Base-by-base conservation (phyloP, 2,888 invertebrate species). In the Yponomeuta plumbellus region DNA sequence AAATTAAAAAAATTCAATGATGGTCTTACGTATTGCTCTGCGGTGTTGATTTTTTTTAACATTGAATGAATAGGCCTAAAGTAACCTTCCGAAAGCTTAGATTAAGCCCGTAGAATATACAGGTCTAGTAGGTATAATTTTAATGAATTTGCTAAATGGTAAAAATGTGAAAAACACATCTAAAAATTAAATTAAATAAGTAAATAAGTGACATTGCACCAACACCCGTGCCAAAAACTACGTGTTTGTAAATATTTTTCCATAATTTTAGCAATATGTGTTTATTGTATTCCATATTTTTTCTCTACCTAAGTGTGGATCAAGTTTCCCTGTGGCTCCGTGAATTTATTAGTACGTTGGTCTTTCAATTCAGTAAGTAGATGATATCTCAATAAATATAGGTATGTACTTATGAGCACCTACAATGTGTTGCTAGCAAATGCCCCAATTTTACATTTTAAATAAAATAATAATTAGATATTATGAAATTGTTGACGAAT, bases 51-150 rank as follows among this genome's bases (percentile, higher is more conserved):
- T 52, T 17, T 52, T 39, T 52, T 11, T 52, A 5, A 34, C 34
- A 34, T 34, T 13, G 17, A 52, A 77, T 77, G 72, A 77, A 85
- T 85, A 88, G 89, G 89, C 89, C 89, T 89, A 90, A 87, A 76
- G 77, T 79, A 63, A 82, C 80, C 76, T 75, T 76, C 77, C 77
- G 34, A 34, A 34, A 74, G 75, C 73, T 71, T 81, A 87, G 84
- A 75, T 69, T 88, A 88, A 89, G 88, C 86, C 87, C 86, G 85
- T 88, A 88, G 86, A 79, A 81, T 69, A 81, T 83, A 86, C 87
- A 87, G 85, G 85, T 80, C 75, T 78, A 85, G 81, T 79, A 34
- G 34, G 34, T 34, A 80, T 84, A 85, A 77, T 80, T 81, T 84
- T 74, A 72, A 73, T 73, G 78, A 77, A 59, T 44, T 44, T 44